Conservation (phyloP, 2,113 vertebrate genomes). For the Campylomormyrus tamandua region DNA sequence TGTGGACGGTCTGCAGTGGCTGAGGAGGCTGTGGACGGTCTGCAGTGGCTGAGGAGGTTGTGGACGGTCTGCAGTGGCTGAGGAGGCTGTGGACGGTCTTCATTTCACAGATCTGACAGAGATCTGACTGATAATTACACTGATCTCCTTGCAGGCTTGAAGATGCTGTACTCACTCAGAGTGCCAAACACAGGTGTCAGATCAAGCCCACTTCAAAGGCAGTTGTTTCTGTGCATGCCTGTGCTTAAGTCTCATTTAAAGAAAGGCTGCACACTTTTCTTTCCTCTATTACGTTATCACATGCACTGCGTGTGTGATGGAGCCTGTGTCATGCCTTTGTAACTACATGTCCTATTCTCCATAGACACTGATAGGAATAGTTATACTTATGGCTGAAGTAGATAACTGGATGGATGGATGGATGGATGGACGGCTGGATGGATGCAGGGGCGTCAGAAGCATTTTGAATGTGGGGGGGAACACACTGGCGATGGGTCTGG, state of each 20-base stretch:
- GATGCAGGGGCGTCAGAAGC: not conserved
- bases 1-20: no score
- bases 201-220: constrained; percentile 13
- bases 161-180: not conserved
- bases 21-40: no score
- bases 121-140: constrained; percentile 6
- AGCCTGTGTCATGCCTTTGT: not conserved
- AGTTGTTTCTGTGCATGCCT: not conserved
- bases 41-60: no score
- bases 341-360: not conserved
- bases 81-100: not conserved
- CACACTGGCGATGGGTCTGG: no score
- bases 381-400: not conserved
- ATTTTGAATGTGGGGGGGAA: no score
- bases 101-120: not conserved
- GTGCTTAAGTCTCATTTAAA: not conserved
- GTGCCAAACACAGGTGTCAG: constrained; percentile 9
- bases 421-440: not conserved
- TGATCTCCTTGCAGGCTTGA: constrained; percentile 2
- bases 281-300: not conserved
- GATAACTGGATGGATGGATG: not conserved
- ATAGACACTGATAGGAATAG: not conserved
- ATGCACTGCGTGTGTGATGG: not conserved
- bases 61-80: no score
- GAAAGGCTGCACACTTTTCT: not conserved